A percentile compares a stretch with the other conserved stretches of the same genome.
Evolutionary conservation across 2,797 vertebrate species (phyloP).

Genomic region (Chelidonichthys spinosus): DNA sequence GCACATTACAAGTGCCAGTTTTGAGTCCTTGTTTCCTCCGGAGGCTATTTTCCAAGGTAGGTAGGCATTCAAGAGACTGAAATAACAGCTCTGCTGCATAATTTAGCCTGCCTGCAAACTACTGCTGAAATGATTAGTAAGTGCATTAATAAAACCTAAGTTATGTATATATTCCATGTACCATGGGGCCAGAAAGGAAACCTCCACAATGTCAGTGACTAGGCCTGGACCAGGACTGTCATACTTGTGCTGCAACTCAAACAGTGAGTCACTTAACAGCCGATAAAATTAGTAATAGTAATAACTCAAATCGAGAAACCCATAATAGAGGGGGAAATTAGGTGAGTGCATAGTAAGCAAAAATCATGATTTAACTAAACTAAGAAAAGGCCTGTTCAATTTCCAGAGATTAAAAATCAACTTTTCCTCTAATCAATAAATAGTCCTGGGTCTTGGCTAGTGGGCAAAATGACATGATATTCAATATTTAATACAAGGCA

Average conservation of each 20-base stretch:
- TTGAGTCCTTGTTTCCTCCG: constrained; percentile 28
- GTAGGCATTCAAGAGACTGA: constrained; percentile 25
- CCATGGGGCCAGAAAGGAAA: not conserved
- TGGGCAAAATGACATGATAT: not conserved
- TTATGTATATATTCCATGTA: constrained; percentile 1
- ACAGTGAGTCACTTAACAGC: constrained; percentile 3
- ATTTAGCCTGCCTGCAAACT: constrained; percentile 2
- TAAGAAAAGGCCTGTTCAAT: not conserved
- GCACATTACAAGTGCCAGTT: constrained; percentile 30
- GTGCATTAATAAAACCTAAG: constrained; percentile 14
- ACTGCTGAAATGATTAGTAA: constrained; percentile 17
- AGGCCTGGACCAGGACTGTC: not conserved
- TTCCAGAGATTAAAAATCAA: not conserved
- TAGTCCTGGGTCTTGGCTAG: not conserved
- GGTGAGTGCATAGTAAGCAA: not conserved
- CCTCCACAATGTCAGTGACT: not conserved
- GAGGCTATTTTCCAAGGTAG: constrained; percentile 38
- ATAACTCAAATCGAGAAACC: not conserved
- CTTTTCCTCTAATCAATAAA: not conserved
- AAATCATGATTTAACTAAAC: not conserved
- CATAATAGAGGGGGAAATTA: not conserved
- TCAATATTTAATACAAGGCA: not conserved
- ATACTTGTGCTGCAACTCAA: not conserved
- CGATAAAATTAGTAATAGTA: not conserved
- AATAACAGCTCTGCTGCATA: constrained; percentile 10